These are phyloP conservation scores for Gymnodraco acuticeps DNA, from an alignment of 2,797 vertebrate genomes.

Conservation along the genomic window DNA sequence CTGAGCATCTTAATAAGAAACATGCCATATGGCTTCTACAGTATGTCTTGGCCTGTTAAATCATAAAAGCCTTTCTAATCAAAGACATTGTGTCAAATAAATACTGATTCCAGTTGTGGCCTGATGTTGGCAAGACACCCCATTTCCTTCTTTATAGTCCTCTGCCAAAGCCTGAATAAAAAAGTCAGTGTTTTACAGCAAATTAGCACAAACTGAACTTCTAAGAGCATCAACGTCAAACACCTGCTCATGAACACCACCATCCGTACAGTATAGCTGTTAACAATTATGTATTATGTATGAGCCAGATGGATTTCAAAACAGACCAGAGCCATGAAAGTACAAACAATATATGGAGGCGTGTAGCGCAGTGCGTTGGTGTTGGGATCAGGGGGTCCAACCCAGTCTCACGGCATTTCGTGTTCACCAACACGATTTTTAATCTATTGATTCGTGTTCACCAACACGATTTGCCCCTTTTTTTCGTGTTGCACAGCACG, in stretches of 20 bases:
- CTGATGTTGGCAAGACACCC: constrained; percentile 58
- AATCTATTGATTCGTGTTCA: too few species aligned
- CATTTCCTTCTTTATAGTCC: constrained; percentile 51
- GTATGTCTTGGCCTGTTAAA: constrained; percentile 73
- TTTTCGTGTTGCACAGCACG: too few species aligned
- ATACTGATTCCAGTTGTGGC: constrained; percentile 69
- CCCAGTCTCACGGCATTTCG: too few species aligned
- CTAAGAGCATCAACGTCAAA: constrained; percentile 46
- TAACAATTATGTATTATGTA: constrained; percentile 34
- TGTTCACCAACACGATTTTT: too few species aligned
- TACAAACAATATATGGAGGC: background rate
- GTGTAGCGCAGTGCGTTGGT: too few species aligned
- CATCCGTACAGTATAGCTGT: constrained; percentile 35
- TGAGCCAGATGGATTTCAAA: constrained; percentile 18
- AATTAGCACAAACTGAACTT: constrained; percentile 57
- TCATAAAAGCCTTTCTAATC: constrained; percentile 75
- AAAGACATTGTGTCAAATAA: constrained; percentile 71
- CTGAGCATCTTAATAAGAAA: constrained; percentile 76
- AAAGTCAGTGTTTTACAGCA: constrained; percentile 55
- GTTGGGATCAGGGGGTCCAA: too few species aligned
- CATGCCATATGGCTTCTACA: constrained; percentile 72
- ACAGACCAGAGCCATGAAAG: constrained; percentile 6
- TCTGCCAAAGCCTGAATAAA: constrained; percentile 53
- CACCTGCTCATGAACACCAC: constrained; percentile 63
- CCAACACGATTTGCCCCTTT: too few species aligned